Conservation (phyloP, 1,140 invertebrate genomes). For the Drosophila persimilis region DNA sequence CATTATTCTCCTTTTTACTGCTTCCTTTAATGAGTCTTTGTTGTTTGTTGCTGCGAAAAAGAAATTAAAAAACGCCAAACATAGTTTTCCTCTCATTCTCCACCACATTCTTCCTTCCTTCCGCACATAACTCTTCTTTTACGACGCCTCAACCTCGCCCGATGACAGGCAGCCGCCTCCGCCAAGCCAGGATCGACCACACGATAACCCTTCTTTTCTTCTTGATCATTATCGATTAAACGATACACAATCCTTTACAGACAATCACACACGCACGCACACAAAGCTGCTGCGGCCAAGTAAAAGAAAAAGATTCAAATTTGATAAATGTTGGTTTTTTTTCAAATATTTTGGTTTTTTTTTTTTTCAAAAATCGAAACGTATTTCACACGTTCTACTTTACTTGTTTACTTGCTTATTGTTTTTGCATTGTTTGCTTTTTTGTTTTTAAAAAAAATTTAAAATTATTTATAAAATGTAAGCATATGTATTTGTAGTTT, state of each 20-base stretch:
- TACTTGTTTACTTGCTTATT: conserved; percentile 62
- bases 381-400: conserved; percentile 73
- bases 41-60: neutral
- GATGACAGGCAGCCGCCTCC: too few species aligned
- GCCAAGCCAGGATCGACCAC: conserved; percentile 12
- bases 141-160: too few species aligned
- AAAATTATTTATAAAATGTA: conserved; percentile 79
- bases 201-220: neutral
- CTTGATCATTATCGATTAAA: conserved; percentile 12
- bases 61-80: too few species aligned
- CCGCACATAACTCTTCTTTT: too few species aligned
- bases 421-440: conserved; percentile 59
- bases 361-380: conserved; percentile 72
- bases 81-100: too few species aligned
- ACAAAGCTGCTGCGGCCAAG: conserved; percentile 22
- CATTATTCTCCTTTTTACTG: conserved; percentile 27
- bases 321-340: conserved; percentile 47
- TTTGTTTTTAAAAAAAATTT: conserved; percentile 59
- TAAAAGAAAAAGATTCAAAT: conserved; percentile 33
- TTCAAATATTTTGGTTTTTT: conserved; percentile 43
- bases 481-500: conserved; percentile 78
- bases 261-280: conserved; percentile 17
- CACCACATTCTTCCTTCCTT: too few species aligned
- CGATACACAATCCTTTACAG: conserved; percentile 20
- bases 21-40: conserved; percentile 4